Evolutionary conservation across 1,140 invertebrate genomes (phyloP), one percentile per base, ranked within the genome.

Genomic region (Ganaspis sp.): DNA sequence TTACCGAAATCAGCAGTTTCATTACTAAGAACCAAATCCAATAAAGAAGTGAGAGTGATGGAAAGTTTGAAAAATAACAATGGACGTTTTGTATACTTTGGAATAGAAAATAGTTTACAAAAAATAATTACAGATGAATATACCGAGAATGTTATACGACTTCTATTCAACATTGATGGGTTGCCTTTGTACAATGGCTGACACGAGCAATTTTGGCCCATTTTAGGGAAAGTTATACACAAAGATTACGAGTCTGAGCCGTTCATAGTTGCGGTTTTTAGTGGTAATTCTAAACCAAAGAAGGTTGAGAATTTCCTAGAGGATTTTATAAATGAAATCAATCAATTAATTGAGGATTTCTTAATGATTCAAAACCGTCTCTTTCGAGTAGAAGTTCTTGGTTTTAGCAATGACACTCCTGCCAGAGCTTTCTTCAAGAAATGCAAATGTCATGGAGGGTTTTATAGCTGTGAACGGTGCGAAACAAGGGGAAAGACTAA

Each of bases 311-410:
- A 83, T 26, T 83, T 64, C 70, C 53, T 84, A 19, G 6, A 69
- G 11, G 74, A 80, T 69, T 84, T 83, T 73, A 53, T 84, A 17
- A 26, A 1, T 0, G 78, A 85, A 79, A 21, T n/a, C 23, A 81
- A 80, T 58, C 1, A 49, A 15, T 75, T 82, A 49, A 83, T 79
- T 45, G 17, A 2, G 9, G 34, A 77, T 54, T 38, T 71, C 9
- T 53, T 73, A 1, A 17, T 17, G 19, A 77, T 73, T 40, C 8
- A 42, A 29, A 29, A 40, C 37, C 29, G 17, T 49, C 42, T 49
- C 23, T 77, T 69, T 17, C 12, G 8, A 17, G 58, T 72, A 49
- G 26, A 29, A 19, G 34, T 72, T 15, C 64, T 29, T 45, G 75
- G 37, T 0, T 76, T 76, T 72, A 17, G 12, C 9, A 72, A 70